Evolutionary conservation across 92 coral and sea anemone genomes (phyloP), one percentile per base, ranked within the genome.

Genomic region (Muricea muricata): DNA sequence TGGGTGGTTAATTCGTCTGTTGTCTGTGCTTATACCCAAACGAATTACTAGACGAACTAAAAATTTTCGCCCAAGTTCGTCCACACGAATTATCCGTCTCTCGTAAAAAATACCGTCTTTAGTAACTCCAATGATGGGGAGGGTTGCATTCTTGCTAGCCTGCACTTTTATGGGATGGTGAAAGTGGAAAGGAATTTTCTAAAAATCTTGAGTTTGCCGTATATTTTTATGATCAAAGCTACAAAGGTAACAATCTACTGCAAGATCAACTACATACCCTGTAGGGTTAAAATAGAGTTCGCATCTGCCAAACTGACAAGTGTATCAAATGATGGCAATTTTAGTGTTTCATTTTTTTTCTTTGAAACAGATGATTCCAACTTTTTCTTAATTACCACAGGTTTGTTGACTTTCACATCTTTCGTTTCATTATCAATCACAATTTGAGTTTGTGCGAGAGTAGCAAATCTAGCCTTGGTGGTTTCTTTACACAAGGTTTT

Each of bases 401-500:
- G 56, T 18, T 73, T 39, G 79, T 40, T 46, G 18, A 73, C 52
- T 42, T 28, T 48, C 23, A 6, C 57, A 25, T 31, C 65, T 25
- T 32, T 23, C 23, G 9, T 35, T 47, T 31, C 65, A 1, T n/a
- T 23, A 3, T 39, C 46, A 13, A 41, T 26, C 24, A 45, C 33
- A 15, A 61, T 23, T 21, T 47, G 63, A 10, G 45, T 21, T 26
- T 39, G 39, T 10, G 63, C 80, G 31, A 47, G 50, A 13, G 63
- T 47, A 7, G 80, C 80, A 75, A 47, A 47, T 25, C 57, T 50
- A 29, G 39, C 80, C n/a, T n/a, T 57, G 7, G 52, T 26, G 21
- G 80, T 75, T 47, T 75, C 89, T 63, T 56, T 89, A 80, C 92
- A 89, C 9, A 79, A 60, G 6, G 87, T 34, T 66, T 70, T 65